These are phyloP conservation scores for Okamejei kenojei DNA, from an alignment of 2,797 vertebrate species.

Conservation along the genomic window DNA sequence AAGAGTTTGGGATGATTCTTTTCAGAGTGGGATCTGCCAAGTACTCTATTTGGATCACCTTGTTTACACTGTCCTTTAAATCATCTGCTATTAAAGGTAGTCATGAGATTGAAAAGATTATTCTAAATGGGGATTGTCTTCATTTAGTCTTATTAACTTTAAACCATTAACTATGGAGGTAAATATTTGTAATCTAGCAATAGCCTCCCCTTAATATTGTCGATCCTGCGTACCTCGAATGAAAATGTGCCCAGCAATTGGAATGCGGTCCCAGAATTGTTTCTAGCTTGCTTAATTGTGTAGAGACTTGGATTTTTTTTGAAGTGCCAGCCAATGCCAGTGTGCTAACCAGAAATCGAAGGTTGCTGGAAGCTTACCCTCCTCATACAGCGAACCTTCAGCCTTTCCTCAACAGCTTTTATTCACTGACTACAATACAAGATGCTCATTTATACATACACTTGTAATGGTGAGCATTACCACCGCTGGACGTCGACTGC, in stretches of 20 bases:
- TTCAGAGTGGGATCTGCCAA: background rate
- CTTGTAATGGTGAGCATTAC: background rate
- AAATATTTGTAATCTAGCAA: background rate
- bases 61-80: constrained; percentile 2
- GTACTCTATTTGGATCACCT: constrained; percentile 7
- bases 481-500: constrained; percentile 13
- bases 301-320: background rate
- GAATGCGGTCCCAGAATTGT: background rate
- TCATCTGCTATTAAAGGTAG: background rate
- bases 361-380: constrained; percentile 35
- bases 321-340: background rate
- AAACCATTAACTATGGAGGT: background rate
- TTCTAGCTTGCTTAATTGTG: constrained; percentile 3
- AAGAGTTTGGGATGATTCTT: background rate
- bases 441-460: constrained; percentile 28
- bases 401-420: constrained; percentile 21
- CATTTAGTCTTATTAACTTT: background rate
- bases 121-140: background rate
- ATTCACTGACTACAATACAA: constrained; percentile 33
- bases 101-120: background rate
- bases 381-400: constrained; percentile 6
- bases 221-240: background rate
- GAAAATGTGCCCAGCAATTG: background rate
- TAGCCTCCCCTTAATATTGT: background rate
- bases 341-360: constrained; percentile 26